These are phyloP conservation scores for Drosophila borealis DNA, from an alignment of 2,888 invertebrate genomes.

Conservation along the genomic window DNA sequence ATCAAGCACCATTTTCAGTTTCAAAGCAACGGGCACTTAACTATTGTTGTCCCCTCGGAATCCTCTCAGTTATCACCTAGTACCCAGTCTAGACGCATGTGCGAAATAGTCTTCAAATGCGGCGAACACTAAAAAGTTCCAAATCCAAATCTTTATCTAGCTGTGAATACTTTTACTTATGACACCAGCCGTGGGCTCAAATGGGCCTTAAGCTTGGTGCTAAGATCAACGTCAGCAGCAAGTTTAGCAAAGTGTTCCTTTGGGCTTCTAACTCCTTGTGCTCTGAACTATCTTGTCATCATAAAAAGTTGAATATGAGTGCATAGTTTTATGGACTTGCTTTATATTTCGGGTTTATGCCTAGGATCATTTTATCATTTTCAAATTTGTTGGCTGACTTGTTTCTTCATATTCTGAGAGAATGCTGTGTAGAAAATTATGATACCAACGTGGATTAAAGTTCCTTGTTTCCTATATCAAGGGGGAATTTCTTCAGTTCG, in stretches of 20 bases:
- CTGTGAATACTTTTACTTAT: slow-evolving; percentile 39
- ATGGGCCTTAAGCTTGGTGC: slow-evolving; percentile 15
- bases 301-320: background rate
- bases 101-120: slow-evolving; percentile 36
- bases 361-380: too few relatives aligned
- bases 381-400: too few relatives aligned
- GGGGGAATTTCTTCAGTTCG: slow-evolving; percentile 10
- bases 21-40: slow-evolving; percentile 17
- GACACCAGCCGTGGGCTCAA: slow-evolving; percentile 5
- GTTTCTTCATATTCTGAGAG: too few relatives aligned
- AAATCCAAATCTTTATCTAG: slow-evolving; percentile 37
- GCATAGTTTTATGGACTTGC: too few relatives aligned
- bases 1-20: slow-evolving; percentile 9
- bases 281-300: background rate
- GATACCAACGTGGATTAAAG: background rate
- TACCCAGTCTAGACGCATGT: slow-evolving; percentile 48
- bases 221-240: slow-evolving; percentile 25
- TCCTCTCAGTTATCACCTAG: slow-evolving; percentile 1
- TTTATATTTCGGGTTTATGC: too few relatives aligned
- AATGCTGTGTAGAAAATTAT: too few relatives aligned
- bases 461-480: slow-evolving; percentile 11
- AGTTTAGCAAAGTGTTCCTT: slow-evolving; percentile 17
- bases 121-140: slow-evolving; percentile 45
- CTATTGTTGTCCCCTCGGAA: slow-evolving; percentile 10
- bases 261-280: background rate